Evolutionary conservation across 92 coral and sea anemone genomes (phyloP).

Genomic region (Micromussa lordhowensis): DNA sequence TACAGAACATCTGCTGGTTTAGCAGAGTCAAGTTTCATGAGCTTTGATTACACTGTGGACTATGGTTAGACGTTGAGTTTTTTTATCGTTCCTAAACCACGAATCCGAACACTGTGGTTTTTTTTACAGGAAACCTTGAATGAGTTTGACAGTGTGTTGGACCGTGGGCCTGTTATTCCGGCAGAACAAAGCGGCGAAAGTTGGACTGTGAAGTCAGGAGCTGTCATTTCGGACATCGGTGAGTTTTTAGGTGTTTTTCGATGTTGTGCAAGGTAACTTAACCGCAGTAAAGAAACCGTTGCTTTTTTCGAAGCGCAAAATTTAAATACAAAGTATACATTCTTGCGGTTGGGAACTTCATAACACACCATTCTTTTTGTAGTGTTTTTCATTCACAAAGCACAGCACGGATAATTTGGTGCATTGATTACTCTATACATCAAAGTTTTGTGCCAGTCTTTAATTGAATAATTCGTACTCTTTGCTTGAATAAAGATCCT

Average conservation of each 20-base stretch:
- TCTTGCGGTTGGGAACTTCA: conserved; percentile 25
- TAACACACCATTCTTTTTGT: conserved; percentile 33
- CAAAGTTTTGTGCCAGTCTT: not conserved
- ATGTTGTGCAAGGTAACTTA: not conserved
- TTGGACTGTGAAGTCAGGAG: conserved; percentile 7
- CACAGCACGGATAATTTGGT: conserved; percentile 37
- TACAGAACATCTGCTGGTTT: conserved; percentile 39
- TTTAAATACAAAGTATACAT: not conserved
- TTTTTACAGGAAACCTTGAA: conserved; percentile 36
- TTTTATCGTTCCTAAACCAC: conserved; percentile 10
- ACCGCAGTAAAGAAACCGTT: not conserved
- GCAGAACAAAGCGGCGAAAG: not conserved
- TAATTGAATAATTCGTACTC: not conserved
- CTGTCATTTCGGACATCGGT: conserved; percentile 19
- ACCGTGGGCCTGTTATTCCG: conserved; percentile 6
- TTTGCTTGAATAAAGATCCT: not conserved
- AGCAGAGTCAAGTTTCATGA: conserved; percentile 40
- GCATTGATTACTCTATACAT: conserved; percentile 10
- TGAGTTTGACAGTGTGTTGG: conserved; percentile 17
- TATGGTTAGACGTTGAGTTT: conserved; percentile 15
- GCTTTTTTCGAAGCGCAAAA: not conserved
- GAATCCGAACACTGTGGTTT: not conserved
- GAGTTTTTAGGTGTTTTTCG: not conserved
- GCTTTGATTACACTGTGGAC: conserved; percentile 32
- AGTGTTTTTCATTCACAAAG: conserved; percentile 39